Evolutionary conservation across 1,140 invertebrate genomes (phyloP).

Genomic region (Drosophila sucinea): DNA sequence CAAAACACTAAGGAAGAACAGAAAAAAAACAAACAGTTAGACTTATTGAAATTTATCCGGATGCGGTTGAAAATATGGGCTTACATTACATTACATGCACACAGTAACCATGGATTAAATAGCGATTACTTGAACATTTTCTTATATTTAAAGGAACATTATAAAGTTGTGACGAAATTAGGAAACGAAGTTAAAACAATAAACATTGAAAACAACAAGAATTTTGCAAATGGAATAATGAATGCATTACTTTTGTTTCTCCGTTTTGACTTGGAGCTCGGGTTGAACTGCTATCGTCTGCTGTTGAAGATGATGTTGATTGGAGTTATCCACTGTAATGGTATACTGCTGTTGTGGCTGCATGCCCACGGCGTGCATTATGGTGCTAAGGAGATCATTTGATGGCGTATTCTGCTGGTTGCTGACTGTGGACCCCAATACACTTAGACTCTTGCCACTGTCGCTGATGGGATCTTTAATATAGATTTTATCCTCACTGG

Average conservation of each 20-base stretch:
- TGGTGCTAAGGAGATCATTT: constrained; percentile 71
- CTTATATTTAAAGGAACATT: not conserved
- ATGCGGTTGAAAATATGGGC: too few species aligned
- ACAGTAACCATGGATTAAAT: too few species aligned
- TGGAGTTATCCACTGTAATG: constrained; percentile 84
- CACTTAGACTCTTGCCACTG: constrained; percentile 69
- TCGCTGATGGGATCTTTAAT: constrained; percentile 84
- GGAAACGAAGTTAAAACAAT: too few species aligned
- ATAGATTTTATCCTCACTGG: constrained; percentile 87
- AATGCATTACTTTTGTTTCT: constrained; percentile 54
- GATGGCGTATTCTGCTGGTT: constrained; percentile 30
- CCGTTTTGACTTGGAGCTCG: constrained; percentile 66
- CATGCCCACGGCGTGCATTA: constrained; percentile 79
- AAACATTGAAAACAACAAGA: not conserved
- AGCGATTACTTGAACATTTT: too few species aligned
- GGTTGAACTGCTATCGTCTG: constrained; percentile 49
- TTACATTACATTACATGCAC: too few species aligned
- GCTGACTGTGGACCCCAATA: constrained; percentile 27
- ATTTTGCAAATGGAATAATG: not conserved
- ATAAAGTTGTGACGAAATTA: not conserved
- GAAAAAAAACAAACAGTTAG: not conserved
- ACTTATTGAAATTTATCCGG: not conserved
- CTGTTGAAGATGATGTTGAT: constrained; percentile 71
- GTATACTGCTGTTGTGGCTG: constrained; percentile 78
- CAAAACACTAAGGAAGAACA: constrained; percentile 60